A percentile compares a stretch with the other conserved stretches of the same genome.
Conservation (phyloP, 1,140 invertebrate species). For the Maniola jurtina region DNA sequence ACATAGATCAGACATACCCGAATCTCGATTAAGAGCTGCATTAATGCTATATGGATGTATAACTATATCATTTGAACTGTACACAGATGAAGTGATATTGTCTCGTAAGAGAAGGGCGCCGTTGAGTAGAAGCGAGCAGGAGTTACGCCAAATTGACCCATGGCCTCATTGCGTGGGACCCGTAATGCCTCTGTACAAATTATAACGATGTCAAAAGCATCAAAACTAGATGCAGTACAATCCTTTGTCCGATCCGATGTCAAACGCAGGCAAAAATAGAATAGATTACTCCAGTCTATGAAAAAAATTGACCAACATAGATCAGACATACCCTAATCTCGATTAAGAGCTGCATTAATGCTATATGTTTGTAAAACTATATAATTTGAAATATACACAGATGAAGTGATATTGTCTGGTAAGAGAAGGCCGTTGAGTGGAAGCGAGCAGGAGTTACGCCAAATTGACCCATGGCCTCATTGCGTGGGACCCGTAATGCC, state of each 20-base stretch:
- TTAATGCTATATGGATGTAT: too few relatives aligned
- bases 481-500: neutral
- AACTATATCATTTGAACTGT: neutral
- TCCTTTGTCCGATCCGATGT: too few relatives aligned
- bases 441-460: neutral
- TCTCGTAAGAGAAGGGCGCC: neutral
- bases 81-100: neutral
- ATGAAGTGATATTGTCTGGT: neutral
- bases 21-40: too few relatives aligned
- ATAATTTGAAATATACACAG: neutral
- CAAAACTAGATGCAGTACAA: neutral
- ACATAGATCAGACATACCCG: too few relatives aligned
- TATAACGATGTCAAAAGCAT: neutral
- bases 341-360: too few relatives aligned
- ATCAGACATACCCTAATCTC: too few relatives aligned
- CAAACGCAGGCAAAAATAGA: too few relatives aligned
- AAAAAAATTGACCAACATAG: too few relatives aligned
- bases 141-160: slow-evolving; percentile 14
- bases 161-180: slow-evolving; percentile 9
- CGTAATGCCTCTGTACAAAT: neutral
- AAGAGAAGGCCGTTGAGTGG: neutral
- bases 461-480: slow-evolving; percentile 17
- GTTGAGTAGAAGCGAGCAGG: neutral
- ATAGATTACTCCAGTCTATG: too few relatives aligned
- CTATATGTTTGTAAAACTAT: too few relatives aligned